Conservation (phyloP, 2,888 invertebrate species). For the Antheraea yamamai region DNA sequence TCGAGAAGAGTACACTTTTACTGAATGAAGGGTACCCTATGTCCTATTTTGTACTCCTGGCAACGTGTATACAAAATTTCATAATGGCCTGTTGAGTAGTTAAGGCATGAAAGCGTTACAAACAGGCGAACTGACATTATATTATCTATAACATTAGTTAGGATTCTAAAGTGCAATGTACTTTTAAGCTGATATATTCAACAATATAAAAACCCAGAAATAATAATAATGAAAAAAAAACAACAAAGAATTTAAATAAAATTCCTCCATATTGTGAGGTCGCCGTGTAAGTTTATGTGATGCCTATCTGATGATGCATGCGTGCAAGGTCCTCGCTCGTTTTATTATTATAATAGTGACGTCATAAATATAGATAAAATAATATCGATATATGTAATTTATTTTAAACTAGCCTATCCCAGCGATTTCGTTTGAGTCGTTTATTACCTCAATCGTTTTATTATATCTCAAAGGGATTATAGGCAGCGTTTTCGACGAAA, state of each 20-base stretch:
- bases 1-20: too few species aligned
- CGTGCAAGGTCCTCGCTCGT: constrained; percentile 2
- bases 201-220: background rate
- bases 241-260: background rate
- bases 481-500: too few species aligned
- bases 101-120: too few species aligned
- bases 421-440: too few species aligned
- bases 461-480: too few species aligned
- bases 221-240: background rate
- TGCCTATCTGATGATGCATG: constrained; percentile 8
- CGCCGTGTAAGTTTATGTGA: background rate
- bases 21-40: too few species aligned
- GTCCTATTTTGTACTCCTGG: too few species aligned
- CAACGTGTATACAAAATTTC: too few species aligned
- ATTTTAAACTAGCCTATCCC: background rate
- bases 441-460: too few species aligned
- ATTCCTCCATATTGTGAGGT: background rate
- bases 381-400: background rate
- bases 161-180: background rate
- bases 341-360: background rate
- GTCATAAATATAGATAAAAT: background rate
- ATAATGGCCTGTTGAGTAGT: too few species aligned
- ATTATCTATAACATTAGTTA: too few species aligned
- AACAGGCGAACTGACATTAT: too few species aligned
- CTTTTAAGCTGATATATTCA: background rate